phyloP scores from a whole-genome alignment of 2,797 vertebrate species.

The Epinephelus coioides region DNA sequence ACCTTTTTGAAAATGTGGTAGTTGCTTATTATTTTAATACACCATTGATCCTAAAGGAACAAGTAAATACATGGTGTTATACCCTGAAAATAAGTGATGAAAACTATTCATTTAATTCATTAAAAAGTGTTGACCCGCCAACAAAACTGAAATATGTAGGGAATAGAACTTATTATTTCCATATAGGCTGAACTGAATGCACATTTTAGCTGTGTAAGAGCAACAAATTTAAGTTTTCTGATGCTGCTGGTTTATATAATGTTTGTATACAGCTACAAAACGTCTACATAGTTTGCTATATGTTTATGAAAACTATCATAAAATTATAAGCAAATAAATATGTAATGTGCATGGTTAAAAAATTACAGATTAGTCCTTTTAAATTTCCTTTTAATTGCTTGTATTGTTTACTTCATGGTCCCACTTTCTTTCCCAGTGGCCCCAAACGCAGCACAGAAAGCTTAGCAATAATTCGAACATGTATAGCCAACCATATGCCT shows the following conservation, averaged over 20 bases:
- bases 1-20: background rate
- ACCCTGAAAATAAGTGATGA: background rate
- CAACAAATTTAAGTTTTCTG: background rate
- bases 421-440: conserved; percentile 3
- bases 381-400: background rate
- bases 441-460: conserved; percentile 46
- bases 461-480: conserved; percentile 25
- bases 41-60: background rate
- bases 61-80: background rate
- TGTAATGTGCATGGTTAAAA: background rate
- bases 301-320: background rate
- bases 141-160: background rate
- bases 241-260: background rate
- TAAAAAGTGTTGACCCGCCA: background rate
- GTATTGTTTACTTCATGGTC: background rate
- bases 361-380: background rate
- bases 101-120: background rate
- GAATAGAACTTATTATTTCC: background rate
- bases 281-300: background rate
- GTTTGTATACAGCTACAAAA: background rate
- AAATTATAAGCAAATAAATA: background rate
- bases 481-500: conserved; percentile 66
- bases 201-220: background rate
- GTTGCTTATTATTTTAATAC: background rate
- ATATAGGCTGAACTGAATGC: background rate